Base-by-base conservation (phyloP, 2,113 vertebrate species). In the Poeciliopsis turrubarensis region DNA sequence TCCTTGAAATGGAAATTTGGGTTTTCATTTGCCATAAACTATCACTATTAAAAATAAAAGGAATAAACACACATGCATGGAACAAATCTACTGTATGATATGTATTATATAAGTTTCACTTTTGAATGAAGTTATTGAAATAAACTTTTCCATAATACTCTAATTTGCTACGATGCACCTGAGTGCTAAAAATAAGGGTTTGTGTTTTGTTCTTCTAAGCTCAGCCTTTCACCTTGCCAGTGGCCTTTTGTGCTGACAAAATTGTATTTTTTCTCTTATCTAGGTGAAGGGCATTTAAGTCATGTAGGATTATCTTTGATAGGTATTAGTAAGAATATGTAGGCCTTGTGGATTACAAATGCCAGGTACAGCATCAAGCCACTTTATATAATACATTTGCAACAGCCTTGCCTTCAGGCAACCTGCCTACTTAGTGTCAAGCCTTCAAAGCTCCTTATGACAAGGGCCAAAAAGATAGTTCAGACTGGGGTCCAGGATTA, bases 281-380 rank as follows among this genome's bases (percentile, higher is more conserved):
- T 86, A 79, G 82, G 86, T 87, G 86, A 94, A 95, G 92, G 92
- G 82, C 92, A 91, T 94, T 93, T 90, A 88, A 94, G 89, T 89
- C 90, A 84, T 90, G 90, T 90, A 90, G 92, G 93, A 94, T 94
- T 94, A 94, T 83, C 87, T 92, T 89, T 93, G 90, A 94, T 91
- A 91, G 88, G 89, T 85, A 93, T 92, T 93, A 89, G 86, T 86
- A 91, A 73, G 89, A 79, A 80, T 87, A 80, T 92, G 89, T 94
- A 91, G 83, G 90, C 85, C 92, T 92, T 89, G 82, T 92, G 91
- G 93, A 94, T 94, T 94, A 95, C 90, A 92, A 92, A 93, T 92
- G 92, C 89, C 79, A 89, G 81, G 80, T 91, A 83, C 72, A 87
- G 88, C 80, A 25, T 82, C 80, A 77, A 85, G 80, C 72, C 89